Conservation (phyloP, 2,888 invertebrate species). For the Magallana nippona region DNA sequence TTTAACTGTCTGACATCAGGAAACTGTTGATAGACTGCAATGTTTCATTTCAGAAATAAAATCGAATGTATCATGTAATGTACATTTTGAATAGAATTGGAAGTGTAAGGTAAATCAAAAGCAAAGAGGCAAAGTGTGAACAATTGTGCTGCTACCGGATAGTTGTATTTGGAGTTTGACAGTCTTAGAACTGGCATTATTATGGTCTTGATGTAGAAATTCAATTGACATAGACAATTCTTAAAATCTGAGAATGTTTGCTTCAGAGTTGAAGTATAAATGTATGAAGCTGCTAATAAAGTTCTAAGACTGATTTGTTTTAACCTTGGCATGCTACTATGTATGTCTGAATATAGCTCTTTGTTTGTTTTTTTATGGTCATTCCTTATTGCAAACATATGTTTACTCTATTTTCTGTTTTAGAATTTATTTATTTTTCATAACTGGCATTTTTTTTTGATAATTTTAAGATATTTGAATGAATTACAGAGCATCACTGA, state of each 20-base stretch:
- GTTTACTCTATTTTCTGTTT: no score
- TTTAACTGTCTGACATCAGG: neutral
- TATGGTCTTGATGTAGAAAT: neutral
- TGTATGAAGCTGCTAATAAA: neutral
- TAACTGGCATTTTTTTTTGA: no score
- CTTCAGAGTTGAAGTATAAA: constrained; percentile 1
- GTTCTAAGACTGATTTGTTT: constrained; percentile 8
- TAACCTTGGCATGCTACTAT: neutral
- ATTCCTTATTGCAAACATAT: no score
- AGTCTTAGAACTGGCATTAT: neutral
- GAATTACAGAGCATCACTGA: no score
- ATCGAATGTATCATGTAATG: constrained; percentile 15
- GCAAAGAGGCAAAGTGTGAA: neutral
- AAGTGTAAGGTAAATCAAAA: constrained; percentile 1
- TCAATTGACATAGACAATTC: neutral
- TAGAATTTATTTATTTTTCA: no score
- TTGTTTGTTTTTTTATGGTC: no score
- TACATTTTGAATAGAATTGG: constrained; percentile 32
- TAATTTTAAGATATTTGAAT: no score
- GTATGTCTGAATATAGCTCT: neutral
- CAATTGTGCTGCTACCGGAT: neutral
- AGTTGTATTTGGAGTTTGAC: neutral
- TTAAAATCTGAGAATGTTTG: neutral
- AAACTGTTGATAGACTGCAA: constrained; percentile 13
- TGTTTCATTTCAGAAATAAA: constrained; percentile 32